These are phyloP conservation scores for Morpho deidamia DNA, from an alignment of 2,888 invertebrate genomes.

Conservation along the genomic window DNA sequence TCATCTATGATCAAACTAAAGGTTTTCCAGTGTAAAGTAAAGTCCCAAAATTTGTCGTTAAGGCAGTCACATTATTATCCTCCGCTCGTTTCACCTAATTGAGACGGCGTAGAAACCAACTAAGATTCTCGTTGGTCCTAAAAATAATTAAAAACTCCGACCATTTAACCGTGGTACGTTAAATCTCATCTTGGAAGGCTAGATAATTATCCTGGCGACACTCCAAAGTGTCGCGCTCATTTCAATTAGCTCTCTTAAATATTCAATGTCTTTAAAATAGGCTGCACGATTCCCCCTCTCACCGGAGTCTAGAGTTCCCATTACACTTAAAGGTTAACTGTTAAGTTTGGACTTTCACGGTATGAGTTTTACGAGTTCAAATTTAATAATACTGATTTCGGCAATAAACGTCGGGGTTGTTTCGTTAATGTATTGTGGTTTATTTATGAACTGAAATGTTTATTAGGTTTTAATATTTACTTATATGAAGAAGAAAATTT, in stretches of 20 bases:
- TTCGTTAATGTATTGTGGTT: conserved; percentile 29
- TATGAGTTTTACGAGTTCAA: conserved; percentile 52
- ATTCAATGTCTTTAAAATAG: conserved; percentile 79
- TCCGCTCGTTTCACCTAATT: conserved; percentile 23
- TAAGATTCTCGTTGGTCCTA: conserved; percentile 33
- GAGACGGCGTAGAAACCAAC: conserved; percentile 27
- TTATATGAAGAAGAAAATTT: no score
- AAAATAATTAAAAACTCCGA: conserved; percentile 47
- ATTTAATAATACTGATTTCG: conserved; percentile 46
- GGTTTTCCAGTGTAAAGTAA: neutral
- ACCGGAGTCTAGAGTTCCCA: conserved; percentile 66
- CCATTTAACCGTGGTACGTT: conserved; percentile 69
- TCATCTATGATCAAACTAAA: no score
- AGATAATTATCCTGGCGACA: conserved; percentile 77
- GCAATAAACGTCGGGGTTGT: conserved; percentile 39
- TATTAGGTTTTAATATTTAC: no score
- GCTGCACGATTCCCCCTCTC: conserved; percentile 57
- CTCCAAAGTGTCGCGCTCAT: conserved; percentile 77
- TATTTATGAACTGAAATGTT: neutral
- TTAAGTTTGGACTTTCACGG: conserved; percentile 67
- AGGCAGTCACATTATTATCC: conserved; percentile 21
- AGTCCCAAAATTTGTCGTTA: neutral
- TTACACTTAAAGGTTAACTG: conserved; percentile 69
- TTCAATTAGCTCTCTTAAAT: conserved; percentile 78
- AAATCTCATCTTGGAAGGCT: conserved; percentile 73